Evolutionary conservation across 1,140 invertebrate species (phyloP), one percentile per base, ranked within the genome.

Genomic region (Zaprionus ornatus): DNA sequence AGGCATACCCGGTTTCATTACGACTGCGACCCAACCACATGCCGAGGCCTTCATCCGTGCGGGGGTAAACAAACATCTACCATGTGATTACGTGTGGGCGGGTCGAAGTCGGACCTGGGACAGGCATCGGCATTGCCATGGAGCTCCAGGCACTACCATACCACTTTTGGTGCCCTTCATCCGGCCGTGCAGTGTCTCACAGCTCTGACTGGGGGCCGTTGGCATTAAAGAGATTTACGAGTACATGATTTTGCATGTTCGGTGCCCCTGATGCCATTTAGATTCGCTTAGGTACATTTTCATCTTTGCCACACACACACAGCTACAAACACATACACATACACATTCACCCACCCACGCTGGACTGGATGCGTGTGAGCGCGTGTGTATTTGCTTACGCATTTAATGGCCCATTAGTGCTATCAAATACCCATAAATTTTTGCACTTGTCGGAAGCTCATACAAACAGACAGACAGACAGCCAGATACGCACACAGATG

Each of bases 381-480:
- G 85, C 84, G 75, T 85, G 85, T 85, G 82, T 85, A 90, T 88
- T 88, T 90, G 86, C 72, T 86, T 85, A 79, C 86, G 81, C 85
- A 88, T 90, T 88, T 90, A 90, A 90, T 90, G 82, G 85, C 45
- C 85, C 85, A 90, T 90, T 90, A 90, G 86, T 90, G 85, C 85
- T 90, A 90, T 90, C 85, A 90, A 90, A 90, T 90, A 90, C 86
- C 79, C 86, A 90, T 90, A 90, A 90, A 90, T 90, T 85, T 90
- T 80, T 90, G 86, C 86, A 90, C 82, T 90, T 78, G 77, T 77
- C 74, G 72, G 77, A 69, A 86, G 72, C 80, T 82, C 64, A 70
- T 29, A 55, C 74, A 63, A 32, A 42, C 63, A 77, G 37, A 66
- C 60, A 59, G 23, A 66, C 21, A 40, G 29, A 60, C 4, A 57